These are phyloP conservation scores for Candoia aspera DNA, from an alignment of 2,113 vertebrate genomes.

Conservation along the genomic window DNA sequence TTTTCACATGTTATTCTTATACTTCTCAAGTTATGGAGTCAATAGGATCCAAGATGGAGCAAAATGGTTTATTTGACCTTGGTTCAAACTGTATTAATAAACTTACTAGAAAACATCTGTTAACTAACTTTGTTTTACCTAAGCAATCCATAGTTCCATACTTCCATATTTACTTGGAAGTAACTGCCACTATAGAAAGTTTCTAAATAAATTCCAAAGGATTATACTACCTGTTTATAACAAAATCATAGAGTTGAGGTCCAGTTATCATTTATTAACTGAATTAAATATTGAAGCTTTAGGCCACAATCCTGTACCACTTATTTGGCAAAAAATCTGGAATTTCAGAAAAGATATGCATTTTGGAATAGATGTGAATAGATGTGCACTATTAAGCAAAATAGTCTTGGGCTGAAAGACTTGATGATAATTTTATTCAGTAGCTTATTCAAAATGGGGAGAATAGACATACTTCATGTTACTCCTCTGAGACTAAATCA, in stretches of 20 bases:
- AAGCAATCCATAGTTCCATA: background rate
- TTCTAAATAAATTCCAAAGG: background rate
- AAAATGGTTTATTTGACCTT: background rate
- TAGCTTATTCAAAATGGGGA: background rate
- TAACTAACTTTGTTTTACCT: background rate
- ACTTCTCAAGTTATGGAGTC: background rate
- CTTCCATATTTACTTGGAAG: background rate
- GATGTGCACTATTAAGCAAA: background rate
- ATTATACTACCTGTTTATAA: background rate
- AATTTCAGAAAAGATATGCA: background rate
- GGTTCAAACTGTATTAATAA: background rate
- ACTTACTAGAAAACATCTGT: background rate
- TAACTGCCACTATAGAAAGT: background rate
- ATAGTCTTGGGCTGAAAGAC: background rate
- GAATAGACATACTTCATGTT: background rate
- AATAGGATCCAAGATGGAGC: too few relatives aligned
- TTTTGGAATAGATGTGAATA: background rate
- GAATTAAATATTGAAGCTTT: background rate
- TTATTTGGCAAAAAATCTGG: background rate
- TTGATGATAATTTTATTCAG: background rate
- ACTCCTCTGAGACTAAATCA: conserved; percentile 8
- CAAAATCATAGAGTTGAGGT: background rate
- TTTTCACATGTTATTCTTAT: background rate
- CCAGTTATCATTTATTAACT: too few relatives aligned
- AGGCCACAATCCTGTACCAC: background rate